Conservation (phyloP, 2,888 invertebrate species). For the Theretra japonica region DNA sequence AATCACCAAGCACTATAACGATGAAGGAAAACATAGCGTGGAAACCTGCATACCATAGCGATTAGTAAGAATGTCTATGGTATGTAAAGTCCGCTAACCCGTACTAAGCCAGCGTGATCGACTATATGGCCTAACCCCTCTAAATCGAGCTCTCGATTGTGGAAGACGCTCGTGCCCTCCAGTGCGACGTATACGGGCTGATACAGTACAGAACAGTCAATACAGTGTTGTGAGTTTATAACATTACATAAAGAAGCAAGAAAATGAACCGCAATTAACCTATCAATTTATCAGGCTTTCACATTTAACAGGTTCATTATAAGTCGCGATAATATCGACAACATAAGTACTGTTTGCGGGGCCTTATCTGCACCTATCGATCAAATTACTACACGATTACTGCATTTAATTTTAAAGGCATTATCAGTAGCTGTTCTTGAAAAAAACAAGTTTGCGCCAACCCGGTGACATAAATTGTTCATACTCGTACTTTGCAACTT, state of each 20-base stretch:
- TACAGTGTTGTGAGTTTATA: too few relatives aligned
- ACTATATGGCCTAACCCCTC: too few relatives aligned
- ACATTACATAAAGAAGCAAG: not conserved
- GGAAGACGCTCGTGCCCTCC: too few relatives aligned
- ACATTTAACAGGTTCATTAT: slow-evolving; percentile 21
- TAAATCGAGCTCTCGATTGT: too few relatives aligned
- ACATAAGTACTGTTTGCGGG: not conserved
- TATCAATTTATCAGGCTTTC: slow-evolving; percentile 19
- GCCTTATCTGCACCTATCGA: slow-evolving; percentile 13
- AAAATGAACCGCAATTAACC: slow-evolving; percentile 1
- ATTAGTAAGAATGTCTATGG: too few relatives aligned
- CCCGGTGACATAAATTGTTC: slow-evolving; percentile 6
- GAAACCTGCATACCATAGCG: too few relatives aligned
- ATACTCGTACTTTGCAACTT: not conserved
- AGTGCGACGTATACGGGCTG: too few relatives aligned
- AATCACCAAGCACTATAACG: too few relatives aligned
- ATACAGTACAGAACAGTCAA: too few relatives aligned
- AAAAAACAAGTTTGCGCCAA: not conserved
- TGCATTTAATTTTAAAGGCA: slow-evolving; percentile 20
- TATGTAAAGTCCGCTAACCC: too few relatives aligned
- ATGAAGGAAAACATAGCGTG: too few relatives aligned
- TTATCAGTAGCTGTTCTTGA: slow-evolving; percentile 13
- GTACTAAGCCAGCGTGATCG: too few relatives aligned
- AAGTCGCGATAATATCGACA: slow-evolving; percentile 14
- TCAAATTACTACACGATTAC: slow-evolving; percentile 23